These are phyloP conservation scores for Mya arenaria DNA, from an alignment of 1,140 invertebrate genomes.

Conservation along the genomic window DNA sequence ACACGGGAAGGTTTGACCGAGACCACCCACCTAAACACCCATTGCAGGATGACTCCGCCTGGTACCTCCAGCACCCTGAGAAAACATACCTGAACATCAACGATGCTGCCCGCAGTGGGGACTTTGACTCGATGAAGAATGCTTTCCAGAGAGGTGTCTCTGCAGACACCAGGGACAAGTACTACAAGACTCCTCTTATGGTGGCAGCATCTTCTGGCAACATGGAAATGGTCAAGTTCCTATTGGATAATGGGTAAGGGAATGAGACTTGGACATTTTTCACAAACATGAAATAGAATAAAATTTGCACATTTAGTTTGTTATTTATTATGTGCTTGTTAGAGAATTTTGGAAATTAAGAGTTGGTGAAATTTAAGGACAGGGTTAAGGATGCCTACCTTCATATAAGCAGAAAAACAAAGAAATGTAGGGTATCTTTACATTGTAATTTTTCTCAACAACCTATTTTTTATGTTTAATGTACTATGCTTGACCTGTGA, in stretches of 20 bases:
- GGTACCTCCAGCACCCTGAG: slow-evolving; percentile 80
- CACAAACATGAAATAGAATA: no score
- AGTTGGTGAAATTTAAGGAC: no score
- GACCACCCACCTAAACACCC: slow-evolving; percentile 79
- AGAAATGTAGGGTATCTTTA: no score
- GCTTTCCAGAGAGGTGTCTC: slow-evolving; percentile 75
- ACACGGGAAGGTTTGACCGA: slow-evolving; percentile 79
- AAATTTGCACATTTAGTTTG: no score
- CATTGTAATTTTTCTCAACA: no score
- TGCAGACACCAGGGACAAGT: slow-evolving; percentile 80
- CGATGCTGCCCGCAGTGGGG: slow-evolving; percentile 77
- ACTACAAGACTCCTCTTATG: slow-evolving; percentile 82
- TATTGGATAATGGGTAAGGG: slow-evolving; percentile 79
- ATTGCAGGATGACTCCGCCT: slow-evolving; percentile 80
- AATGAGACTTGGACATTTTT: not conserved
- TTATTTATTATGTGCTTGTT: no score
- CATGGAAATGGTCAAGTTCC: slow-evolving; percentile 78
- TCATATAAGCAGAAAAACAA: no score
- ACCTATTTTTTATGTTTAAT: no score
- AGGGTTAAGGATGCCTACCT: no score
- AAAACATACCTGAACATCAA: slow-evolving; percentile 79
- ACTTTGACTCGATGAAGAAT: slow-evolving; percentile 78
- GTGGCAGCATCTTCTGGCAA: slow-evolving; percentile 76
- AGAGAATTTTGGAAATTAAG: no score
- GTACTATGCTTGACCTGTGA: no score